Evolutionary conservation across 2,113 vertebrate genomes (phyloP), one percentile per base, ranked within the genome.

Genomic region (Etheostoma cragini): DNA sequence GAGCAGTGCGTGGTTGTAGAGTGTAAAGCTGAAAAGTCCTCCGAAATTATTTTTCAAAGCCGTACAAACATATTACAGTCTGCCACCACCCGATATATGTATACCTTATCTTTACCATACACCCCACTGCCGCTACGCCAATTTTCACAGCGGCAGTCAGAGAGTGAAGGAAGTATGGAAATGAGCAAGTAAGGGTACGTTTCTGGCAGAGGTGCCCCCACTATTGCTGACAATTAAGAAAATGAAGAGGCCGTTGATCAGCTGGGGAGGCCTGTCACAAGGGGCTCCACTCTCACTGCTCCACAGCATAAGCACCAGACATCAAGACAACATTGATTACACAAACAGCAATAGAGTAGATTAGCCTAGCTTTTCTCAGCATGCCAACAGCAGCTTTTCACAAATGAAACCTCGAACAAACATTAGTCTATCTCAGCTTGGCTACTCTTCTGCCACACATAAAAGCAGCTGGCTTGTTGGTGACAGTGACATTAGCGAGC

Each of bases 71-170:
- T 13, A 16, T 26, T 5, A 30, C 50, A 76, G 3, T 60, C 8
- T 24, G 16, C 5, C 30, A 16, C 3, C 1, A 21, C 6, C 35
- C 66, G 54, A 52, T 33, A 24, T 15, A 46, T 15, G 4, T 49
- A 58, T 49, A 21, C 10, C 65, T 73, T 73, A 81, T 80, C 56
- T 80, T 61, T 57, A 57, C 49, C 54, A 56, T n/a, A 58, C 75
- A 73, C 65, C 53, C 66, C 7, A 17, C 8, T 14, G 54, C 57
- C 1, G 24, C 50, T 69, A 56, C 53, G 58, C 8, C 6, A 3
- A 21, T 45, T 61, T 24, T 78, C 35, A 61, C 19, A 67, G 42
- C 21, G 30, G 50, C 53, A 79, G 33, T 45, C 66, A n/a, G 30
- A 30, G 2, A 30, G 30, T 73, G 45, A 26, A 54, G 16, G 17